Base-by-base conservation (phyloP, 1,140 invertebrate genomes). In the Notospermus geniculatus region DNA sequence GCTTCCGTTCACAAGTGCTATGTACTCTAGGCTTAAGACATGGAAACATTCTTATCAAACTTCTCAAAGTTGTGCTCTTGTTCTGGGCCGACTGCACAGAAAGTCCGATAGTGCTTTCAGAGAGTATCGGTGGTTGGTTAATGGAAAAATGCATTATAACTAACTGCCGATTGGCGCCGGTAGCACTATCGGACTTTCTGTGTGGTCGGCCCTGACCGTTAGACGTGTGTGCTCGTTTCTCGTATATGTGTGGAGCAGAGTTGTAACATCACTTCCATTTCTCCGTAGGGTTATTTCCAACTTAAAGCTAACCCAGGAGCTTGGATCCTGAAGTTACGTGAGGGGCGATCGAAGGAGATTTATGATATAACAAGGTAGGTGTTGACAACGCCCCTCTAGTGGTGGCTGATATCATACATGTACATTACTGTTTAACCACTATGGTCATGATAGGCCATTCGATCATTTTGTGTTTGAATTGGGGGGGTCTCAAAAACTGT, bases 221-320 rank as follows among this genome's bases (percentile, higher is more conserved):
- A 59, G 59, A 17, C 59, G 15, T 69, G 64, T 36, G 54, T 76
- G 72, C 94, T 94, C 19, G 97, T 97, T 80, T 96, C 97, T 62
- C 69, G 76, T 62, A 57, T 73, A 15, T 7, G 15, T 36, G 5
- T 36, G 32, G 32, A 36, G 32, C 32, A 36, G 15, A 15, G 4
- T 36, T 36, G 15, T 15, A 7, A 4, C 32, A 36, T 36, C 41
- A 54, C 27, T 27, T 36, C 4, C 32, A 7, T 7, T 36, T 11
- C 63, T 63, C 70, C 66, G 9, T 55, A 80, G 79, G 81, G 80
- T 52, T 82, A 83, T 65, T 83, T 82, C 82, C 95, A 98, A 82
- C 82, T 99, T 1, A 99, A 99, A 81, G 96, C 97, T 0, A 95
- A 93, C 79, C 96, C 97, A 15, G 97, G 97, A 1, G 89, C 92